A percentile compares a stretch with the other conserved stretches of the same genome.
These are phyloP conservation scores for Heliconius himera DNA, from an alignment of 1,140 invertebrate species.

Conservation along the genomic window DNA sequence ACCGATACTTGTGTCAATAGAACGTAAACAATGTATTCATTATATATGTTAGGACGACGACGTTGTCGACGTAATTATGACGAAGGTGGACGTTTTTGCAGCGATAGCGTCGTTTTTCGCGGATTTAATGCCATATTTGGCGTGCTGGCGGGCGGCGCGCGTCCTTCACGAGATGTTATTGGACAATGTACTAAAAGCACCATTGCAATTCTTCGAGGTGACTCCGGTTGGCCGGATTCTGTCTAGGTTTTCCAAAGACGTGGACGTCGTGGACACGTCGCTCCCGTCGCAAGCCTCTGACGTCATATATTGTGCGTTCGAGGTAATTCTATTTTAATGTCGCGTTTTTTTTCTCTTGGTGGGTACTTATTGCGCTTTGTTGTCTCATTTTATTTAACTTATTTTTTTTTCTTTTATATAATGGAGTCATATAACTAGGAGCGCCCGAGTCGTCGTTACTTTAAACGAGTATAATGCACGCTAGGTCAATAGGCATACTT, in stretches of 20 bases:
- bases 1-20: not conserved
- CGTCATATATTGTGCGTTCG: slow-evolving; percentile 89
- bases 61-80: slow-evolving; percentile 24
- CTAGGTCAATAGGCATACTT: not conserved
- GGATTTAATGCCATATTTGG: slow-evolving; percentile 87
- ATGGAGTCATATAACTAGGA: not conserved
- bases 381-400: not conserved
- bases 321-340: slow-evolving; percentile 83
- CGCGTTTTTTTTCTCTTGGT: slow-evolving; percentile 11
- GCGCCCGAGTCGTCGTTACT: not conserved
- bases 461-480: not conserved
- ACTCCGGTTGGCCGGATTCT: slow-evolving; percentile 93
- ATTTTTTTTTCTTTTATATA: not conserved
- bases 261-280: slow-evolving; percentile 87
- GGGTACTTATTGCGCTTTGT: not conserved
- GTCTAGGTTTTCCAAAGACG: slow-evolving; percentile 93
- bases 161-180: slow-evolving; percentile 90
- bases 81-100: slow-evolving; percentile 75
- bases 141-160: slow-evolving; percentile 87
- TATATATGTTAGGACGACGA: slow-evolving; percentile 43
- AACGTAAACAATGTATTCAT: slow-evolving; percentile 77
- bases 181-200: slow-evolving; percentile 87
- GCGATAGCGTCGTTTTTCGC: slow-evolving; percentile 86
- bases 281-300: slow-evolving; percentile 88
- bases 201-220: slow-evolving; percentile 92